Evolutionary conservation across 2,797 vertebrate species (phyloP).

Genomic region (Petrocephalus schoutedeni): DNA sequence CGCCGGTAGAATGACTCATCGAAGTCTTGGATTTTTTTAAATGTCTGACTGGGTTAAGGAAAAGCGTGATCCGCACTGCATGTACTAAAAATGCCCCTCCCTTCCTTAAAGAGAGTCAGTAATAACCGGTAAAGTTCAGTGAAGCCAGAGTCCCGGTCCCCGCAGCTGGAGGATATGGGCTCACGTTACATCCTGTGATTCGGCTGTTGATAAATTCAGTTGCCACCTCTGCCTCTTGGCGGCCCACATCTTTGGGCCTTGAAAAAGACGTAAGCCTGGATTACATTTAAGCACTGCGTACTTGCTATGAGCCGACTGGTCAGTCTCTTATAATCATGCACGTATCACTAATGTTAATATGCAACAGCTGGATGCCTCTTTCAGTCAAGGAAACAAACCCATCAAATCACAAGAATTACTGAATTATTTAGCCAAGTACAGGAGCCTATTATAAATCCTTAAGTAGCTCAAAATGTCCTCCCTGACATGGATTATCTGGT

Average conservation of each 20-base stretch:
- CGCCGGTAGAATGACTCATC: constrained; percentile 90
- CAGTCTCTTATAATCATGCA: neutral
- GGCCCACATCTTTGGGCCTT: constrained; percentile 87
- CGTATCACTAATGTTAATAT: too few relatives aligned
- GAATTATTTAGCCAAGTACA: too few relatives aligned
- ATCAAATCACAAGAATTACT: too few relatives aligned
- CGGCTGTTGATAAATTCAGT: constrained; percentile 88
- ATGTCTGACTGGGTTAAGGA: constrained; percentile 65
- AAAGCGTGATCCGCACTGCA: neutral
- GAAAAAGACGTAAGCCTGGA: too few relatives aligned
- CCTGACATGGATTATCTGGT: too few relatives aligned
- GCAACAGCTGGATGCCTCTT: too few relatives aligned
- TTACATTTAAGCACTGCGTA: too few relatives aligned
- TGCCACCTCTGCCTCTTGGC: constrained; percentile 93
- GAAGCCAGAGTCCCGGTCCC: too few relatives aligned
- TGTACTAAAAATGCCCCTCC: neutral
- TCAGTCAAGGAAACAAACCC: neutral
- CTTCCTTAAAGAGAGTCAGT: neutral
- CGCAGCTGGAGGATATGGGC: constrained; percentile 59
- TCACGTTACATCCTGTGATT: constrained; percentile 79
- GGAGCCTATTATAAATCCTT: too few relatives aligned
- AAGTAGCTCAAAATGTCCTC: too few relatives aligned
- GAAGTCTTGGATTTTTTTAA: constrained; percentile 95
- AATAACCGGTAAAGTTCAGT: neutral
- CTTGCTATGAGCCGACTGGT: too few relatives aligned